Conservation (phyloP, 2,888 invertebrate species). For the Oscheius sp. region DNA sequence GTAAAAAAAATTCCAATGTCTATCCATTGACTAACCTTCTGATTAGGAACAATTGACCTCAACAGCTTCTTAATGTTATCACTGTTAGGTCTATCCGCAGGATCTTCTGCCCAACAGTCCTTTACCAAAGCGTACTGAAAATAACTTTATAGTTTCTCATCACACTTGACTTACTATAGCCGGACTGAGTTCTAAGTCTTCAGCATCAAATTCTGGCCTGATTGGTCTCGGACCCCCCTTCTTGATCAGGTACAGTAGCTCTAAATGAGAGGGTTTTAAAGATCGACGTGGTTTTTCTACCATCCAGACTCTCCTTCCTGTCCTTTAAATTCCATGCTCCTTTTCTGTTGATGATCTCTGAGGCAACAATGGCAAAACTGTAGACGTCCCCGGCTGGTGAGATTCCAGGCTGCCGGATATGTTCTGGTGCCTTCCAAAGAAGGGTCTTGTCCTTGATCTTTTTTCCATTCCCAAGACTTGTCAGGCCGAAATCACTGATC, state of each 20-base stretch:
- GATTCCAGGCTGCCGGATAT: constrained; percentile 50
- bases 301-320: constrained; percentile 55
- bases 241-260: constrained; percentile 62
- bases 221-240: constrained; percentile 40
- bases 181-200: constrained; percentile 53
- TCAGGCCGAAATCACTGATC: constrained; percentile 50
- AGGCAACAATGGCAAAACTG: constrained; percentile 66
- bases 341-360: constrained; percentile 66
- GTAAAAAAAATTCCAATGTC: neutral
- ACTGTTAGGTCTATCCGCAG: constrained; percentile 57
- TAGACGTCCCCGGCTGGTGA: constrained; percentile 66
- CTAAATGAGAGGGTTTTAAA: constrained; percentile 25
- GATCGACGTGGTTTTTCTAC: constrained; percentile 7
- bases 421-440: constrained; percentile 69
- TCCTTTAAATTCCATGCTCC: constrained; percentile 63
- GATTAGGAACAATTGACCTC: constrained; percentile 47
- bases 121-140: constrained; percentile 58
- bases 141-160: neutral
- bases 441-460: constrained; percentile 36
- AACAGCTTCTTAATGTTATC: constrained; percentile 45
- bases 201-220: constrained; percentile 56
- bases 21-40: neutral
- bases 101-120: constrained; percentile 67
- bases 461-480: constrained; percentile 44
- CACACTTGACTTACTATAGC: constrained; percentile 42